Conservation (phyloP, 2,888 invertebrate genomes). For the Diarsia dahlii region DNA sequence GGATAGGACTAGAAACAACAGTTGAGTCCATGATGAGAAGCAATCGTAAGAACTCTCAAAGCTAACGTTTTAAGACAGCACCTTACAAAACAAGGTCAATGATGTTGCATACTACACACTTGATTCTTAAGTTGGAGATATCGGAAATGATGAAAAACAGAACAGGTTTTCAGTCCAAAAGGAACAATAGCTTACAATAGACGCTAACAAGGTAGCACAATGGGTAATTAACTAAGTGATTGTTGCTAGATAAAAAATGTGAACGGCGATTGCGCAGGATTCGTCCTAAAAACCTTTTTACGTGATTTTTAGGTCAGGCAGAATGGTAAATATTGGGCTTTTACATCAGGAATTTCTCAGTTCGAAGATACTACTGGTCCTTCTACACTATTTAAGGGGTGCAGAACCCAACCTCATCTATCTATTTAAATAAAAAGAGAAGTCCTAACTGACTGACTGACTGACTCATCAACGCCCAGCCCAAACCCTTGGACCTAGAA, state of each 20-base stretch:
- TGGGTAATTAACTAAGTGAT: constrained; percentile 39
- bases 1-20: not conserved
- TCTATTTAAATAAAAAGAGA: too few species aligned
- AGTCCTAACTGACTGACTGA: too few species aligned
- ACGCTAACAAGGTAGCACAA: constrained; percentile 38
- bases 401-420: too few species aligned
- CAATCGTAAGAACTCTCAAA: not conserved
- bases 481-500: too few species aligned
- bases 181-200: constrained; percentile 38
- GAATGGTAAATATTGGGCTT: too few species aligned
- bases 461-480: too few species aligned
- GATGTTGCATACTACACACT: not conserved
- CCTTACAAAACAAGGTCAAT: not conserved
- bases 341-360: too few species aligned
- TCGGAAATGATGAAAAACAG: constrained; percentile 21
- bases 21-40: not conserved
- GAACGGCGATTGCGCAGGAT: constrained; percentile 35
- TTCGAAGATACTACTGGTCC: too few species aligned
- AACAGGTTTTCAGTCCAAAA: constrained; percentile 10
- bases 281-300: constrained; percentile 26
- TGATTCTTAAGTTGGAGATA: not conserved
- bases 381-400: too few species aligned
- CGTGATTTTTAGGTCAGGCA: not conserved
- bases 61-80: not conserved
- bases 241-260: constrained; percentile 33